Evolutionary conservation across 2,888 invertebrate species (phyloP).

Genomic region (Cyaniris semiargus): DNA sequence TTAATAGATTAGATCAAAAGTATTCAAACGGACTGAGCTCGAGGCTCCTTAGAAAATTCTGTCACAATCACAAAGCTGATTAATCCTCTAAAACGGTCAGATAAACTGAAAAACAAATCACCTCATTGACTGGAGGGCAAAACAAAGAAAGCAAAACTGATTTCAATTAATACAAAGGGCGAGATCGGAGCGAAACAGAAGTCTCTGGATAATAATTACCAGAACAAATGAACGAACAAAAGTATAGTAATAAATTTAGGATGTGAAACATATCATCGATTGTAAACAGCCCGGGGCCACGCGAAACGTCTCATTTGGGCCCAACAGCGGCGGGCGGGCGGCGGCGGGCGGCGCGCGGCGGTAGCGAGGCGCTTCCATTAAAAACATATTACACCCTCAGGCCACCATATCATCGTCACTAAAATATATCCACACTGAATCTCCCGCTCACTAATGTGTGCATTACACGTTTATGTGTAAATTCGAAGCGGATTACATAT

Average conservation of each 20-base stretch:
- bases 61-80: conserved; percentile 1
- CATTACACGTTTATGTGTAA: neutral
- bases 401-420: conserved; percentile 24
- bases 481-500: neutral
- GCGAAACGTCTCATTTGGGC: conserved; percentile 70
- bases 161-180: conserved; percentile 17
- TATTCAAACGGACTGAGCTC: neutral
- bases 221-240: conserved; percentile 59
- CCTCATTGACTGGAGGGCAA: conserved; percentile 19
- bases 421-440: conserved; percentile 25
- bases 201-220: conserved; percentile 51
- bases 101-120: conserved; percentile 4
- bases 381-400: conserved; percentile 43
- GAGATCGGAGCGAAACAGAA: conserved; percentile 38
- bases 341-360: conserved; percentile 48
- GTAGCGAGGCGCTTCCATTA: conserved; percentile 70
- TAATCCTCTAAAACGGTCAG: neutral
- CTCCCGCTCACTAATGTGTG: neutral
- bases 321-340: conserved; percentile 54
- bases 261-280: conserved; percentile 78
- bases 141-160: conserved; percentile 29
- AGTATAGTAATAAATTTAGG: conserved; percentile 77
- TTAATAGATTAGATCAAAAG: neutral
- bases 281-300: conserved; percentile 78
- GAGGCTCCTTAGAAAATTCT: neutral